Evolutionary conservation across 2,113 vertebrate genomes (phyloP).

Genomic region (Callorhinus ursinus): DNA sequence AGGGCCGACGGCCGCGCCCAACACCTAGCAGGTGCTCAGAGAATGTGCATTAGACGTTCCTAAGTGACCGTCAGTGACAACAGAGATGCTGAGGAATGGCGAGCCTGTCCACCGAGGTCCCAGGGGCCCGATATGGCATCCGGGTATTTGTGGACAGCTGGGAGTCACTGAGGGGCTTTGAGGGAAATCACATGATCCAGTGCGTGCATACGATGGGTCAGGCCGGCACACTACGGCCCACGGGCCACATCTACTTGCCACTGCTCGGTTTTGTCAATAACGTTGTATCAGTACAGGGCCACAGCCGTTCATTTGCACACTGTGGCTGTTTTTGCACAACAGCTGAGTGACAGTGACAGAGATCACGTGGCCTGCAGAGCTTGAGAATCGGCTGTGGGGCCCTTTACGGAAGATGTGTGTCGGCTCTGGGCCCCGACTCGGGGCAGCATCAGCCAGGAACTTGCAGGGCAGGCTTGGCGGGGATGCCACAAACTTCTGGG

Average conservation of each 20-base stretch:
- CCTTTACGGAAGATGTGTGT: neutral
- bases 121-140: accelerated
- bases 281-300: neutral
- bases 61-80: neutral
- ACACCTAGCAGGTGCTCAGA: neutral
- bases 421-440: neutral
- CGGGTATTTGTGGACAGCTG: neutral
- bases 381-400: neutral
- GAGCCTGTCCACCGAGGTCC: neutral
- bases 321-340: neutral
- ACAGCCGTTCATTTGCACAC: accelerated
- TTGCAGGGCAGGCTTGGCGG: neutral
- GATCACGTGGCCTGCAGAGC: neutral
- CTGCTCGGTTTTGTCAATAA: neutral
- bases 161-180: neutral
- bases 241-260: neutral
- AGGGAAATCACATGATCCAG: accelerated
- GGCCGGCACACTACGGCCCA: neutral
- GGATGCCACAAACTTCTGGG: too few relatives aligned
- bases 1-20: accelerated
- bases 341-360: neutral
- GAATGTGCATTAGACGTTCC: neutral
- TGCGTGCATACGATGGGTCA: accelerated
- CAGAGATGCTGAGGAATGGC: neutral
- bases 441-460: too few relatives aligned